These are phyloP conservation scores for Microtus richardsoni DNA, from an alignment of 2,113 vertebrate genomes.

Conservation along the genomic window DNA sequence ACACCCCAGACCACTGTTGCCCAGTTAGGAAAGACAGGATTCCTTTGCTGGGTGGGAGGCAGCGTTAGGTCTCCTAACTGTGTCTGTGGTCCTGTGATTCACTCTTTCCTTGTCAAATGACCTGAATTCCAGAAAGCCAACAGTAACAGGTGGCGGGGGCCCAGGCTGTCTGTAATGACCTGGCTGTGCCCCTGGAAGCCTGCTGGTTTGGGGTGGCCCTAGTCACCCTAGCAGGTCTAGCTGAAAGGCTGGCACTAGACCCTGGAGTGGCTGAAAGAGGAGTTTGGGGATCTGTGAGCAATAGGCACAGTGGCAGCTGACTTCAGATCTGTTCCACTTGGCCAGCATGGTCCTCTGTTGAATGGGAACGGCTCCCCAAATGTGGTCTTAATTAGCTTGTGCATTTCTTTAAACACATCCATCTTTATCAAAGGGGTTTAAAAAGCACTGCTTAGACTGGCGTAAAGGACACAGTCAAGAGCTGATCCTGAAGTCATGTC, in stretches of 20 bases:
- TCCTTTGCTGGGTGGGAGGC: background rate
- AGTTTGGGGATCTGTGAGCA: background rate
- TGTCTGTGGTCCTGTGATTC: conserved; percentile 50
- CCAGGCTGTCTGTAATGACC: background rate
- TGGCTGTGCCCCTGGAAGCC: background rate
- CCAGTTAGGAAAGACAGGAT: background rate
- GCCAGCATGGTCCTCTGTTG: conserved; percentile 78
- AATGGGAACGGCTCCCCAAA: conserved; percentile 81
- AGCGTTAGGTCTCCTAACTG: conserved; percentile 12
- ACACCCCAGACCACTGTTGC: background rate
- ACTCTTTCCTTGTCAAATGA: conserved; percentile 36
- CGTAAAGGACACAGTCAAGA: conserved; percentile 75
- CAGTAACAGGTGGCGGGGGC: background rate
- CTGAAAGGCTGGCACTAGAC: background rate
- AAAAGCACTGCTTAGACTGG: conserved; percentile 81
- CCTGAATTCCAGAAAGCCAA: conserved; percentile 39
- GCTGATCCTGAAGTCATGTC: conserved; percentile 71
- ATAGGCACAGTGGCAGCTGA: conserved; percentile 63
- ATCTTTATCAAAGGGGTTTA: conserved; percentile 85
- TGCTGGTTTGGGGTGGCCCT: background rate
- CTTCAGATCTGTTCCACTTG: conserved; percentile 80
- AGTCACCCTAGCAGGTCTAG: background rate
- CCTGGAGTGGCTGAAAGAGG: background rate
- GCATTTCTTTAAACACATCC: conserved; percentile 86
- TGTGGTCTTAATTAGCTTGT: conserved; percentile 85